Evolutionary conservation across 2,888 invertebrate genomes (phyloP).

Genomic region (Drosophila basisetae): DNA sequence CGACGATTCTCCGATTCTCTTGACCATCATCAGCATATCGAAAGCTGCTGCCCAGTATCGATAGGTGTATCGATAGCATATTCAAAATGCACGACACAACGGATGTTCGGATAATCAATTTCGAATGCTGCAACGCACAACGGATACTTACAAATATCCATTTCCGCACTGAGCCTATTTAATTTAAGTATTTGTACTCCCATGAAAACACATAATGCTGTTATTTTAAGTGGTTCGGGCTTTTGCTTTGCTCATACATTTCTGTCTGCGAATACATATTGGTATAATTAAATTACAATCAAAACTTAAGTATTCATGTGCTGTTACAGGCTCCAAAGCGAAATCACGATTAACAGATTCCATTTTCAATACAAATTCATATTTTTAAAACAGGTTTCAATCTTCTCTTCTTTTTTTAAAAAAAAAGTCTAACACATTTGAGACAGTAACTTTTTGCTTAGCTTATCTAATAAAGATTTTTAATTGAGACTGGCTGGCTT

Average conservation of each 20-base stretch:
- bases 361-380: slow-evolving; percentile 41
- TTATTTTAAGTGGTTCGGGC: slow-evolving; percentile 55
- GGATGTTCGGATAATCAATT: slow-evolving; percentile 4
- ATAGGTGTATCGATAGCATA: slow-evolving; percentile 37
- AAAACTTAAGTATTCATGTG: slow-evolving; percentile 45
- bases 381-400: slow-evolving; percentile 55
- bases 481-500: slow-evolving; percentile 75
- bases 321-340: slow-evolving; percentile 68
- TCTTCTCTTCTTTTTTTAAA: slow-evolving; percentile 9
- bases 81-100: slow-evolving; percentile 19
- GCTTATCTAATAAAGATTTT: slow-evolving; percentile 74
- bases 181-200: neutral
- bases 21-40: slow-evolving; percentile 25
- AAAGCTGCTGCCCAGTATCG: slow-evolving; percentile 7
- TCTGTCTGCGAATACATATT: slow-evolving; percentile 54
- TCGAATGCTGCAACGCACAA: neutral
- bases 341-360: slow-evolving; percentile 58
- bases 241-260: slow-evolving; percentile 30
- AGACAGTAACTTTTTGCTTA: slow-evolving; percentile 61
- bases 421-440: slow-evolving; percentile 56
- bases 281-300: slow-evolving; percentile 60
- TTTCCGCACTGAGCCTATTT: neutral
- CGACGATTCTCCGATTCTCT: slow-evolving; percentile 36
- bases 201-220: neutral
- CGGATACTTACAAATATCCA: neutral